A percentile compares a stretch with the other conserved stretches of the same genome.
phyloP scores from a whole-genome alignment of 2,888 invertebrate genomes.

The Galerucella pusilla region DNA sequence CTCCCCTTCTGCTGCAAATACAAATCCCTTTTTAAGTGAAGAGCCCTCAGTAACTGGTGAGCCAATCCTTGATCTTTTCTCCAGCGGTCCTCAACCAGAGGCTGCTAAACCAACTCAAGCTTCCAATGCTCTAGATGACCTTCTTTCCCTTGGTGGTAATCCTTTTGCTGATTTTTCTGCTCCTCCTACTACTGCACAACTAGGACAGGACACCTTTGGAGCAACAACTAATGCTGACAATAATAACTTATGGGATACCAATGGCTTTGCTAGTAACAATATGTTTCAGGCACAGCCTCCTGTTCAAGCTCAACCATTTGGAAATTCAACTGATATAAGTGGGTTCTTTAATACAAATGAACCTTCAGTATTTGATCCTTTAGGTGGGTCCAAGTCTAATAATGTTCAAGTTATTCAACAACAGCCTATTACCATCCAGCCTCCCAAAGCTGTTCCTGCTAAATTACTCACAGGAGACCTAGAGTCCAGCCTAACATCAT shows the following conservation, averaged over 20 bases:
- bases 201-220: constrained; percentile 53
- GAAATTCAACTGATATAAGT: constrained; percentile 63
- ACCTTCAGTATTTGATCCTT: constrained; percentile 69
- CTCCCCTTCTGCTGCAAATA: constrained; percentile 77
- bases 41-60: constrained; percentile 59
- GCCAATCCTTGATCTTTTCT: constrained; percentile 85
- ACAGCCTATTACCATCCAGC: constrained; percentile 53
- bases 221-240: constrained; percentile 52
- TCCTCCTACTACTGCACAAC: constrained; percentile 45
- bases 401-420: constrained; percentile 59
- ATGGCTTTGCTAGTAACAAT: constrained; percentile 54
- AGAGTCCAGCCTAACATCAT: constrained; percentile 91
- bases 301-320: constrained; percentile 47
- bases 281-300: constrained; percentile 38
- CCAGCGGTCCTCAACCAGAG: constrained; percentile 52
- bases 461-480: constrained; percentile 90
- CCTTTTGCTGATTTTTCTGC: constrained; percentile 85
- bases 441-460: constrained; percentile 58
- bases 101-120: constrained; percentile 46
- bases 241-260: constrained; percentile 59
- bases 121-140: constrained; percentile 81
- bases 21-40: constrained; percentile 86
- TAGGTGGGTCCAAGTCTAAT: constrained; percentile 63
- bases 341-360: constrained; percentile 67
- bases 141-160: constrained; percentile 77